Conservation (phyloP, 30 jellyfish, hydroid and myxozoan species). For the Aurelia aurita region DNA sequence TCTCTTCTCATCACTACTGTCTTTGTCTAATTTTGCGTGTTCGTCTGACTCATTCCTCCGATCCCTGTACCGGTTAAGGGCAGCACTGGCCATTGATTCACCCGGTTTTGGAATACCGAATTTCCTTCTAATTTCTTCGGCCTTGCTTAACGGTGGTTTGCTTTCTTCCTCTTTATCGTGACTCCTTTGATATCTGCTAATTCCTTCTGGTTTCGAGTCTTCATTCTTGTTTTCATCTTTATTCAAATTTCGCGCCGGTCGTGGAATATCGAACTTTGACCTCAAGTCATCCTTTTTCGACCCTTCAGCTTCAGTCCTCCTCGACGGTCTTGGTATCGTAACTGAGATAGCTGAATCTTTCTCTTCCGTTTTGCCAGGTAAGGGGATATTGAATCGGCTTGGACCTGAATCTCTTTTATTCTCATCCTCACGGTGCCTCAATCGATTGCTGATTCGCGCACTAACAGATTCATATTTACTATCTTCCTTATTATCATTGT, state of each 20-base stretch:
- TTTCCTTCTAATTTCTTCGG: conserved; percentile 71
- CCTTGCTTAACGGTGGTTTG: conserved; percentile 55
- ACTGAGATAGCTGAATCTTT: conserved; percentile 14
- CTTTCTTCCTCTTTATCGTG: conserved; percentile 52
- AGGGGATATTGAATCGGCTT: conserved; percentile 33
- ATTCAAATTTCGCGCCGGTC: conserved; percentile 26
- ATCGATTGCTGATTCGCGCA: conserved; percentile 29
- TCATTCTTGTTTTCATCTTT: conserved; percentile 40
- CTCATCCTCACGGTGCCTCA: conserved; percentile 38
- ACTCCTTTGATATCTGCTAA: conserved; percentile 7
- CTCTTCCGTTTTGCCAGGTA: conserved; percentile 58
- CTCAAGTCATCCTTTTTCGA: conserved; percentile 50
- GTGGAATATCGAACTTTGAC: conserved; percentile 47
- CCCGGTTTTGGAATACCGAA: conserved; percentile 75
- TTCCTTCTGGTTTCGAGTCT: background rate
- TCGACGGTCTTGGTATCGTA: conserved; percentile 55
- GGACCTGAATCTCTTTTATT: conserved; percentile 24
- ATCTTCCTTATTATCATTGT: conserved; percentile 64
- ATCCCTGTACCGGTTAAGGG: conserved; percentile 41
- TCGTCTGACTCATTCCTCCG: conserved; percentile 43
- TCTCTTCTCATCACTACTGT: conserved; percentile 31
- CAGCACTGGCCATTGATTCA: conserved; percentile 64
- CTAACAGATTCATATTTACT: conserved; percentile 27
- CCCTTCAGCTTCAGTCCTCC: conserved; percentile 26
- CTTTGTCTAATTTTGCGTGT: background rate